phyloP scores from a whole-genome alignment of 2,888 invertebrate species.

The Dicroscelio sp. region DNA sequence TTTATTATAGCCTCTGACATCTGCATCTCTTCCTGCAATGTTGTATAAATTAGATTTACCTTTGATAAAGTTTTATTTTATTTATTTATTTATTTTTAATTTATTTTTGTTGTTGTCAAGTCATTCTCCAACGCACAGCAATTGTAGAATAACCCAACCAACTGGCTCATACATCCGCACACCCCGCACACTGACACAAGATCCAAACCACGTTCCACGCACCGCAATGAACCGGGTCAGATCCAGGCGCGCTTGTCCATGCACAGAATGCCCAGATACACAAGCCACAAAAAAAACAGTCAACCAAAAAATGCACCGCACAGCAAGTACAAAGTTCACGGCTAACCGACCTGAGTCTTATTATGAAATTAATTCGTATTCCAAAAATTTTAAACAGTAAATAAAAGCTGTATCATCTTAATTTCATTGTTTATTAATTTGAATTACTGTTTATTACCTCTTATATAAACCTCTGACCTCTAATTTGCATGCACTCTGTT shows the following conservation, averaged over 20 bases:
- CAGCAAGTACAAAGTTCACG: conserved; percentile 2
- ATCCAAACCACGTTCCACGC: background rate
- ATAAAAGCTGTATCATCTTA: too few relatives aligned
- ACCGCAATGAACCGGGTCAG: conserved; percentile 6
- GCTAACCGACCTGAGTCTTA: conserved; percentile 14
- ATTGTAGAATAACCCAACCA: background rate
- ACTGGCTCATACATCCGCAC: background rate
- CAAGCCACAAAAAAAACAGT: background rate
- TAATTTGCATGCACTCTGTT: too few relatives aligned
- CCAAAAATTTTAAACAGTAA: too few relatives aligned
- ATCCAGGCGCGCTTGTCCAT: background rate
- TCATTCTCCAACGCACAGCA: background rate
- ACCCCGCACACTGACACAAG: background rate
- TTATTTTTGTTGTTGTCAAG: background rate
- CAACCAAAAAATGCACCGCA: background rate
- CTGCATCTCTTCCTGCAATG: too few relatives aligned
- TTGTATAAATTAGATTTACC: too few relatives aligned
- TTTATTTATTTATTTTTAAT: background rate
- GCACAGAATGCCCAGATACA: background rate
- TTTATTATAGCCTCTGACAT: too few relatives aligned
- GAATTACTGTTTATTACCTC: too few relatives aligned
- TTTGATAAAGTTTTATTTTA: too few relatives aligned
- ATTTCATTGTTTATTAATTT: too few relatives aligned
- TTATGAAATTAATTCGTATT: too few relatives aligned
- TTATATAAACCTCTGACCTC: too few relatives aligned